Conservation (phyloP, 1,140 invertebrate species). For the Drosophila willistoni region DNA sequence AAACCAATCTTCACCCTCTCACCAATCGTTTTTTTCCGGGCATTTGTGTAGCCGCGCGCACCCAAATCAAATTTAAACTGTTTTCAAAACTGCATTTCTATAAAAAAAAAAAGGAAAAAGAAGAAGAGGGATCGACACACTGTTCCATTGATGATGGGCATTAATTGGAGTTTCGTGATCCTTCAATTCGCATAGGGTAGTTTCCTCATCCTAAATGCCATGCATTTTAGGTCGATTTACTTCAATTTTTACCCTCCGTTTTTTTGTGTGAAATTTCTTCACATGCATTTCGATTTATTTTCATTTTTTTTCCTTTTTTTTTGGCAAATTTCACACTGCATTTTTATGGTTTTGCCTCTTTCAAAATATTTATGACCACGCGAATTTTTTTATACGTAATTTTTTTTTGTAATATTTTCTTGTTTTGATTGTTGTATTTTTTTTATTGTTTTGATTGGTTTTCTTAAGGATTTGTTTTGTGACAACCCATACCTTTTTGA, state of each 20-base stretch:
- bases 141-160: conserved; percentile 62
- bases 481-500: conserved; percentile 50
- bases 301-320: conserved; percentile 20
- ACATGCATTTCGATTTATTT: conserved; percentile 33
- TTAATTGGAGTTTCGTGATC: conserved; percentile 49
- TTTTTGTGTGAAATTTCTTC: conserved; percentile 48
- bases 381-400: conserved; percentile 36
- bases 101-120: neutral
- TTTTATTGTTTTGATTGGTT: conserved; percentile 52
- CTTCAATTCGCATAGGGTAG: conserved; percentile 24
- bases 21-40: neutral
- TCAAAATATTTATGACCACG: conserved; percentile 75
- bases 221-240: conserved; percentile 50
- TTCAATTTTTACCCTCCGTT: conserved; percentile 26
- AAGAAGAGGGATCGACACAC: conserved; percentile 25
- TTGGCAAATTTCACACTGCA: conserved; percentile 57
- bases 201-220: neutral
- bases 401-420: conserved; percentile 41
- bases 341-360: conserved; percentile 46
- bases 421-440: conserved; percentile 16
- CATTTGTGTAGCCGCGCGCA: conserved; percentile 33
- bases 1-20: conserved; percentile 10
- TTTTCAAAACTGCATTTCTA: conserved; percentile 73
- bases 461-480: conserved; percentile 48
- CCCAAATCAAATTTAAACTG: conserved; percentile 81